phyloP scores from a whole-genome alignment of 2,797 vertebrate genomes.

The Tenualosa ilisha region DNA sequence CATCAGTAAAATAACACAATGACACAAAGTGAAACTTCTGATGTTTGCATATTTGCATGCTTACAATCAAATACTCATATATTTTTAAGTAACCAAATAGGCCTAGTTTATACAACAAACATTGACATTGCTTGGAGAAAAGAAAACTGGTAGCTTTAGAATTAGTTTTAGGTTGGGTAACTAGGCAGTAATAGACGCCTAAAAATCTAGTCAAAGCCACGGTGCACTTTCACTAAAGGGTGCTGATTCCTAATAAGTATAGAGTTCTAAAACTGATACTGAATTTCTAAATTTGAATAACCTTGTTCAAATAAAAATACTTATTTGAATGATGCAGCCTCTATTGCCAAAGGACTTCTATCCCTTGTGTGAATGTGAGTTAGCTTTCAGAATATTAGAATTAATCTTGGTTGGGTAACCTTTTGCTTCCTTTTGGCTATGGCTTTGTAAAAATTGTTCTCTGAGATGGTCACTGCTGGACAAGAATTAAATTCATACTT shows the following conservation, averaged over 20 bases:
- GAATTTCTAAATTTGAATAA: background rate
- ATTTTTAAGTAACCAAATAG: too few relatives aligned
- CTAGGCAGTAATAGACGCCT: too few relatives aligned
- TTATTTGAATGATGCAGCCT: background rate
- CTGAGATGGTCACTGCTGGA: background rate
- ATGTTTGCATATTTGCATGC: too few relatives aligned
- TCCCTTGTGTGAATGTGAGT: background rate
- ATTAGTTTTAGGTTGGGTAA: too few relatives aligned
- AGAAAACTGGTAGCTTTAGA: too few relatives aligned
- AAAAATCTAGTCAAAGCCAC: too few relatives aligned
- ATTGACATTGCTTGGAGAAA: too few relatives aligned
- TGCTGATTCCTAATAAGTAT: background rate
- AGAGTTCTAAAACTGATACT: background rate
- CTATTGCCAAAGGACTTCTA: background rate
- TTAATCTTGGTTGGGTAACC: background rate
- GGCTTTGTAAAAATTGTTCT: background rate
- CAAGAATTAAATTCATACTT: constrained; percentile 63
- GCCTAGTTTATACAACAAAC: too few relatives aligned
- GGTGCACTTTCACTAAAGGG: too few relatives aligned
- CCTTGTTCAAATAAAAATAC: background rate
- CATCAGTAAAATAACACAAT: too few relatives aligned
- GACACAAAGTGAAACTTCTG: too few relatives aligned
- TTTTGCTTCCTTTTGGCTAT: background rate
- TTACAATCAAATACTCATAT: too few relatives aligned
- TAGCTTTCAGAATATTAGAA: background rate